Conservation (phyloP, 2,888 invertebrate species). For the Crematogaster levior region DNA sequence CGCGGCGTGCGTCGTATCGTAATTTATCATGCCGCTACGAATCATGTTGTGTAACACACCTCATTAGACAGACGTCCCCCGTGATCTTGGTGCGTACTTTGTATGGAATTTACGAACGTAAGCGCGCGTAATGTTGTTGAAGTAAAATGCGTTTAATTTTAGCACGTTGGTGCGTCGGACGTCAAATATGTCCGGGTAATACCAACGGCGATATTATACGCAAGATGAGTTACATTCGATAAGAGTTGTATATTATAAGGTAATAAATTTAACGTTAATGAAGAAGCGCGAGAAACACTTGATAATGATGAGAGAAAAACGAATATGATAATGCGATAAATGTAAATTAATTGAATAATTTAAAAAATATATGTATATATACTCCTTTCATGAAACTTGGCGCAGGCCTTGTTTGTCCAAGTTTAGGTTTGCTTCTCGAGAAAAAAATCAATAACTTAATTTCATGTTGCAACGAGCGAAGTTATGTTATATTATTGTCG, state of each 20-base stretch:
- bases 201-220: background rate
- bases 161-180: conserved; percentile 19
- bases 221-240: background rate
- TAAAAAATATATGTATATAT: background rate
- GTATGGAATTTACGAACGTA: conserved; percentile 36
- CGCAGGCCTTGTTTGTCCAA: background rate
- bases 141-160: conserved; percentile 50
- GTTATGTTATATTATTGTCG: background rate
- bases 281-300: background rate
- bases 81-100: conserved; percentile 17
- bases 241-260: background rate
- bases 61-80: conserved; percentile 20
- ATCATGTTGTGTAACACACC: conserved; percentile 27
- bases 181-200: conserved; percentile 23
- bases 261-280: conserved; percentile 19
- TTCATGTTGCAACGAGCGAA: conserved; percentile 2
- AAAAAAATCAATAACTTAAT: background rate
- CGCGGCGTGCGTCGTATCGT: background rate
- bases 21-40: conserved; percentile 19
- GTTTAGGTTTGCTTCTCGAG: background rate
- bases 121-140: conserved; percentile 1
- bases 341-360: conserved; percentile 11
- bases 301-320: background rate
- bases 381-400: background rate
- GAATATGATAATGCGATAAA: background rate